A percentile compares a stretch with the other conserved stretches of the same genome.
These are phyloP conservation scores for Carposina sasakii DNA, from an alignment of 1,140 invertebrate genomes.

Conservation along the genomic window DNA sequence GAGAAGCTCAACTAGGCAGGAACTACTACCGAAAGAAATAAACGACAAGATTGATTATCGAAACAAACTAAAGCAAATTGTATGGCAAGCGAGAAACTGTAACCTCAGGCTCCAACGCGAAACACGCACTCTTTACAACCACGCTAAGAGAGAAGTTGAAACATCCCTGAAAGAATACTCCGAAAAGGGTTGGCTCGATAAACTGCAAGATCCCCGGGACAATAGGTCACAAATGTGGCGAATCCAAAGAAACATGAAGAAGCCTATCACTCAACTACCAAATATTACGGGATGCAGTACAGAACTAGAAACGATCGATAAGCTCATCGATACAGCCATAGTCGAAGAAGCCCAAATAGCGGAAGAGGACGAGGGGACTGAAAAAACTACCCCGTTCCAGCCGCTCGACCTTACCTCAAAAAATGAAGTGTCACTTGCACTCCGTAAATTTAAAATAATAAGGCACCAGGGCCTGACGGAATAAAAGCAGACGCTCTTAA, in stretches of 20 bases:
- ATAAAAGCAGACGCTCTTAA: slow-evolving; percentile 10
- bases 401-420: not conserved
- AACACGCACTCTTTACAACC: not conserved
- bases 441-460: slow-evolving; percentile 12
- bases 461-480: slow-evolving; percentile 8
- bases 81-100: slow-evolving; percentile 3
- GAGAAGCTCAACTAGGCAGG: not conserved
- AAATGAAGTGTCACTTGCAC: not conserved
- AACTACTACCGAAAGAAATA: slow-evolving; percentile 8
- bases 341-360: slow-evolving; percentile 1
- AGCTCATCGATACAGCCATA: slow-evolving; percentile 7
- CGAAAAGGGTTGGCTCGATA: slow-evolving; percentile 3
- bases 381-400: slow-evolving; percentile 4
- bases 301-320: slow-evolving; percentile 7
- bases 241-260: slow-evolving; percentile 3
- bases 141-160: not conserved
- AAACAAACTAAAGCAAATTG: not conserved
- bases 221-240: slow-evolving; percentile 6
- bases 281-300: not conserved
- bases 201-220: slow-evolving; percentile 1
- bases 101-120: not conserved
- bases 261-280: not conserved
- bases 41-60: not conserved
- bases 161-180: not conserved
- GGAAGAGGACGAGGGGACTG: not conserved